A percentile compares a stretch with the other conserved stretches of the same genome.
Conservation (phyloP, 2,888 invertebrate species). For the Baronia brevicornis region DNA sequence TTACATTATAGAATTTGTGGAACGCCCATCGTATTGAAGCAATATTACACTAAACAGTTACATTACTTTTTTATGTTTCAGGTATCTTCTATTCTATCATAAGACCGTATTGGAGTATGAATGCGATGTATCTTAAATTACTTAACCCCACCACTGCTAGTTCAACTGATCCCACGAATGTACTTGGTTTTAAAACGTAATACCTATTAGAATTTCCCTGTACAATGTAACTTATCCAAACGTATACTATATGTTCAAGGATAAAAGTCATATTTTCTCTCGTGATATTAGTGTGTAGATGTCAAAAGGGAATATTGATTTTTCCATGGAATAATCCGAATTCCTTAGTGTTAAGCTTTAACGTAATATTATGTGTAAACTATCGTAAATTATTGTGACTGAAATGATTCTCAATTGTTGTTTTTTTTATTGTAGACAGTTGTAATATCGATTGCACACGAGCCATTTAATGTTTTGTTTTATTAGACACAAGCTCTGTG, state of each 20-base stretch:
- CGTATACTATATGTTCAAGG: slow-evolving; percentile 19
- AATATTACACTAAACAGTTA: slow-evolving; percentile 11
- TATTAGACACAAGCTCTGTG: slow-evolving; percentile 1
- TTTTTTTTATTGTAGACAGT: slow-evolving; percentile 4
- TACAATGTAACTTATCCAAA: slow-evolving; percentile 7
- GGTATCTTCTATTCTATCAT: slow-evolving; percentile 96
- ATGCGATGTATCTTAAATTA: slow-evolving; percentile 37
- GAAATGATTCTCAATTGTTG: slow-evolving; percentile 9
- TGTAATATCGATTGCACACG: background rate
- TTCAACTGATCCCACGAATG: background rate
- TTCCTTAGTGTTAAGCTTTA: slow-evolving; percentile 63
- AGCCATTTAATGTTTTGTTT: background rate
- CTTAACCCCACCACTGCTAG: background rate
- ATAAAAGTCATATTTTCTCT: slow-evolving; percentile 46
- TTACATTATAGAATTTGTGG: too few relatives aligned
- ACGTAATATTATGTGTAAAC: slow-evolving; percentile 32
- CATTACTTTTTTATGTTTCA: slow-evolving; percentile 61
- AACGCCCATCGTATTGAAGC: too few relatives aligned
- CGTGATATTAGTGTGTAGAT: slow-evolving; percentile 66
- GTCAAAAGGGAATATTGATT: slow-evolving; percentile 23
- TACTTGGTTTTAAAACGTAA: slow-evolving; percentile 1
- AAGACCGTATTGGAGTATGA: slow-evolving; percentile 95
- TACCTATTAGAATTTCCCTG: slow-evolving; percentile 11
- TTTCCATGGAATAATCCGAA: slow-evolving; percentile 29
- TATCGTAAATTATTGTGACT: slow-evolving; percentile 15